These are phyloP conservation scores for Furnarius figulus DNA, from an alignment of 2,113 vertebrate species.

Conservation along the genomic window DNA sequence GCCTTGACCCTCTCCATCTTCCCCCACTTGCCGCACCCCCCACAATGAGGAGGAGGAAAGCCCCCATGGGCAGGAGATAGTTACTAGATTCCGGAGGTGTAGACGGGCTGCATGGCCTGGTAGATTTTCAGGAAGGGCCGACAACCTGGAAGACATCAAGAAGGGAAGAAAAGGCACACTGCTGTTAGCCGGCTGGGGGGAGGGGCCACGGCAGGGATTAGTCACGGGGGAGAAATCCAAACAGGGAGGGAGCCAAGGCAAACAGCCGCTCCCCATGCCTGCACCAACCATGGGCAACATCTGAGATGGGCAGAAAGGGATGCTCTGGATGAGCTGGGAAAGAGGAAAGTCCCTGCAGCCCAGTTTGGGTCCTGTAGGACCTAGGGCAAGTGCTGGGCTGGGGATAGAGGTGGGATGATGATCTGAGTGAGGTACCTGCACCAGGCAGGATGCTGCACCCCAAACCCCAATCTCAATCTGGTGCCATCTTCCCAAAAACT, in stretches of 20 bases:
- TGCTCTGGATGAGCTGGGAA: neutral
- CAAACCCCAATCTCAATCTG: neutral
- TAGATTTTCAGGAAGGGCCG: conserved; percentile 98
- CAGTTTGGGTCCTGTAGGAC: neutral
- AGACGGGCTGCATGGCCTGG: conserved; percentile 98
- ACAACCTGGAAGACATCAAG: conserved; percentile 83
- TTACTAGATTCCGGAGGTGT: conserved; percentile 99
- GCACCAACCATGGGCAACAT: neutral
- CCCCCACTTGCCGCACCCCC: neutral
- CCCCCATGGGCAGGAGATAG: neutral
- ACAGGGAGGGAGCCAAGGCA: conserved; percentile 48
- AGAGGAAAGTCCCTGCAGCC: neutral
- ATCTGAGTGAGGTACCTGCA: neutral
- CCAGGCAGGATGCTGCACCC: accelerated
- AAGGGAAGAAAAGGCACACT: neutral
- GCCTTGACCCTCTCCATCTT: neutral
- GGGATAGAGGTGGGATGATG: neutral
- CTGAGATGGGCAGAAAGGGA: conserved; percentile 19
- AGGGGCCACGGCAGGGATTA: conserved; percentile 31
- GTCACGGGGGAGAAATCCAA: conserved; percentile 51
- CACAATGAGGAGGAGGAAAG: neutral
- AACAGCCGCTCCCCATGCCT: conserved; percentile 27
- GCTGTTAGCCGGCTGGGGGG: conserved; percentile 25
- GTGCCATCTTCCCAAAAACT: neutral
- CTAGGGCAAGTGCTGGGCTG: neutral